Base-by-base conservation (phyloP, 2,113 vertebrate species). In the Eolophus roseicapilla region DNA sequence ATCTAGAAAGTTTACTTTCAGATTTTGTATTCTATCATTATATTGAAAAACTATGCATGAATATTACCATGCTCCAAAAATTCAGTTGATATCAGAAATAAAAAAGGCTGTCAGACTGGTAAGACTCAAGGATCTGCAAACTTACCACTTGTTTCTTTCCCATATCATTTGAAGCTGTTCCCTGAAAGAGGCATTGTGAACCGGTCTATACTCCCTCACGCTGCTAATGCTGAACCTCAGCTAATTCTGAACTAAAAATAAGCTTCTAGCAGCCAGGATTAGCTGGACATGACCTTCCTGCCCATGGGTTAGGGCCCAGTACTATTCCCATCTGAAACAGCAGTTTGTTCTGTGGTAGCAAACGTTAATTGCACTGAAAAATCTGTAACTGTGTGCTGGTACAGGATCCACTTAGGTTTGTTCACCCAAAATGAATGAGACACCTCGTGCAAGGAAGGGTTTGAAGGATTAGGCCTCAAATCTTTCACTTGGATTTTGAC, bases 81-180 rank as follows among this genome's bases (percentile, higher is more conserved):
- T 17, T 79, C 50, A 77, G 39, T 2, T 27, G 12, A 17, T 31
- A 82, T 3, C 43, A 85, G 25, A 86, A 62, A 83, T 29, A 53
- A 73, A 90, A 82, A 75, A 41, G 37, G 15, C 46, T 28, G 1
- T 27, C 67, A 57, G 10, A 52, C 37, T 28, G 31, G 13, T 20
- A 82, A 76, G 55, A 73, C 13, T 74, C 12, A 73, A 75, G 17
- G 14, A 35, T 44, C 28, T n/a, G 68, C 39, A 82, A 33, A 97
- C 97, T 98, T 94, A 98, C 98, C 98, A 97, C 97, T 92, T 97
- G 98, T 73, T 98, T 98, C 96, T 97, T 98, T 44, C 96, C 98
- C 98, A 98, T 98, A 55, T 69, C 35, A 88, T 90, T 70, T 87
- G 93, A 88, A 86, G 86, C 46, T 15, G 57, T 53, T 92, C 39